These are phyloP conservation scores for Tiaroga cobitis DNA, from an alignment of 2,797 vertebrate species.

Conservation along the genomic window DNA sequence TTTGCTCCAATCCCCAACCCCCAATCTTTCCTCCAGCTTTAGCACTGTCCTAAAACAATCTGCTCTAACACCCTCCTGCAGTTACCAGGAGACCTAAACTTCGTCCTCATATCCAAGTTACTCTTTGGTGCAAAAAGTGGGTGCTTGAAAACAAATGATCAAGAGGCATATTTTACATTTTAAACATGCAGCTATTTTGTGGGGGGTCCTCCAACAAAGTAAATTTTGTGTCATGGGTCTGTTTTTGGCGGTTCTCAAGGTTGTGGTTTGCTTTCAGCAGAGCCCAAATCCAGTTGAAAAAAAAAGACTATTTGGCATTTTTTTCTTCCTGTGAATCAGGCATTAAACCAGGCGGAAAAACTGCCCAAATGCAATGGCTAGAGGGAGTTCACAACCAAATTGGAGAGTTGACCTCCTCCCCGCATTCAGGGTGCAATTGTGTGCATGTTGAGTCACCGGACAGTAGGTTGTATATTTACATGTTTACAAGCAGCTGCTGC, in stretches of 20 bases:
- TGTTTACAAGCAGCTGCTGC: conserved; percentile 86
- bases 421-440: conserved; percentile 51
- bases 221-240: conserved; percentile 73
- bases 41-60: conserved; percentile 54
- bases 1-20: conserved; percentile 47
- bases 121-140: conserved; percentile 46
- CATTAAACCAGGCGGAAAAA: conserved; percentile 66
- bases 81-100: conserved; percentile 40
- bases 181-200: conserved; percentile 33
- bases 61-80: conserved; percentile 26
- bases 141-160: background rate
- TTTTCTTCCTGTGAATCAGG: conserved; percentile 69
- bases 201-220: conserved; percentile 66
- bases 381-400: conserved; percentile 66
- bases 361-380: conserved; percentile 44
- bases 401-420: conserved; percentile 76
- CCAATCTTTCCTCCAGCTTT: conserved; percentile 30
- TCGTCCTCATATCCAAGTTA: conserved; percentile 42
- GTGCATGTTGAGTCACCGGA: conserved; percentile 65
- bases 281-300: conserved; percentile 78
- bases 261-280: conserved; percentile 79
- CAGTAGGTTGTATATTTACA: conserved; percentile 79
- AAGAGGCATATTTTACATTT: background rate
- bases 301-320: conserved; percentile 75
- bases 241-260: conserved; percentile 71